These are phyloP conservation scores for Carcharodon carcharias DNA, from an alignment of 2,797 vertebrate species.

Conservation along the genomic window DNA sequence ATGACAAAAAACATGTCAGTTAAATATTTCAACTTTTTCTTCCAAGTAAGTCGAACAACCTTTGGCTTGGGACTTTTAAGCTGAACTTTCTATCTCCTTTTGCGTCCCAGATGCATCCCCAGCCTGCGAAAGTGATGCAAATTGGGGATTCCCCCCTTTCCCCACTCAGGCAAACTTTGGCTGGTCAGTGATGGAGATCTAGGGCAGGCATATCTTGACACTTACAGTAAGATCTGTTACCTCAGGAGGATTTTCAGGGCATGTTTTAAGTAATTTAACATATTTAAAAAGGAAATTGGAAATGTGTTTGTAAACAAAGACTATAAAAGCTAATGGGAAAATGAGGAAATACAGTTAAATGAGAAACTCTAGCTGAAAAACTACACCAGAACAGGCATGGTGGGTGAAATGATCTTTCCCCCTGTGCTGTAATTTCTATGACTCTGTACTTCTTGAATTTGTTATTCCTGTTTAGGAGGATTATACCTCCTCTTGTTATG, in stretches of 20 bases:
- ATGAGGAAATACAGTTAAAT: neutral
- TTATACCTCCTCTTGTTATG: neutral
- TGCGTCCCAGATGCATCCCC: no score
- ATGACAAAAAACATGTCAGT: neutral
- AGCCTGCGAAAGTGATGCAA: no score
- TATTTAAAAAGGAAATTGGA: neutral
- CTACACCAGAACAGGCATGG: neutral
- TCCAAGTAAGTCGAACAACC: neutral
- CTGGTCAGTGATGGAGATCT: neutral
- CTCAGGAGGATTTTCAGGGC: neutral
- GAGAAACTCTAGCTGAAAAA: neutral
- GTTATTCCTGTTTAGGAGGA: neutral
- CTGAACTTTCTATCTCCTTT: neutral
- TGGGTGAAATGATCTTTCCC: neutral
- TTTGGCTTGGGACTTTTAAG: neutral
- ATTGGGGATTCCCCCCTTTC: neutral
- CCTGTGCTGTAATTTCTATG: neutral
- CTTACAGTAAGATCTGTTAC: neutral
- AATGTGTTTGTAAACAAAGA: neutral
- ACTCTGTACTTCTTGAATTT: neutral
- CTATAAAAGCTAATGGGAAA: neutral
- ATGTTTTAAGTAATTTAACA: neutral
- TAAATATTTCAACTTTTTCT: neutral
- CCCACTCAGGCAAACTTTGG: no score
- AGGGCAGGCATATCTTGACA: neutral